phyloP scores from a whole-genome alignment of 2,113 vertebrate genomes.

The Sisor rabdophorus region DNA sequence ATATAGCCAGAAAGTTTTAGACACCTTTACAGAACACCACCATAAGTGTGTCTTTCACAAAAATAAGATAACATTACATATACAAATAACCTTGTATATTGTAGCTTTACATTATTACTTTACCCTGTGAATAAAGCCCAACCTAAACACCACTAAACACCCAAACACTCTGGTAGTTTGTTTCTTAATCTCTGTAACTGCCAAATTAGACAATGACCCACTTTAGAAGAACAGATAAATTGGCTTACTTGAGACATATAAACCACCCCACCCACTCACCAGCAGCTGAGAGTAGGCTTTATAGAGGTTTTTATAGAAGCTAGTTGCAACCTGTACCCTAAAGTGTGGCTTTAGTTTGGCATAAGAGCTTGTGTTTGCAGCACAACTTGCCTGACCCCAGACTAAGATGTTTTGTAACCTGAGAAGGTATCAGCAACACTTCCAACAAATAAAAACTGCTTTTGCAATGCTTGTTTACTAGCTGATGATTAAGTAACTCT shows the following conservation, averaged over 20 bases:
- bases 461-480: constrained; percentile 55
- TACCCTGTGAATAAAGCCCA: too few relatives aligned
- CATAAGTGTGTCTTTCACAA: too few relatives aligned
- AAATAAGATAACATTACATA: too few relatives aligned
- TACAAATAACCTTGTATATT: too few relatives aligned
- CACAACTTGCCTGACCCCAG: constrained; percentile 25
- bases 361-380: constrained; percentile 32
- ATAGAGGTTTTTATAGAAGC: not conserved
- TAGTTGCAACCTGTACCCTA: constrained; percentile 25
- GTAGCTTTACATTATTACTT: too few relatives aligned
- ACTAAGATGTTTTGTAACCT: constrained; percentile 46
- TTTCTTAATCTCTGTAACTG: not conserved
- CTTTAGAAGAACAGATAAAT: not conserved
- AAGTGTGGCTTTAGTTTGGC: constrained; percentile 7
- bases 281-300: not conserved
- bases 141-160: too few relatives aligned
- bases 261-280: not conserved
- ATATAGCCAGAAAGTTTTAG: not conserved
- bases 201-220: not conserved
- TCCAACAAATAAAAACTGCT: constrained; percentile 35
- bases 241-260: not conserved
- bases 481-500: constrained; percentile 33
- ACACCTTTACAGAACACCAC: too few relatives aligned
- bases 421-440: constrained; percentile 18
- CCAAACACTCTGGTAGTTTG: too few relatives aligned